These are phyloP conservation scores for Muricea muricata DNA, from an alignment of 92 coral and sea anemone species.

Conservation along the genomic window DNA sequence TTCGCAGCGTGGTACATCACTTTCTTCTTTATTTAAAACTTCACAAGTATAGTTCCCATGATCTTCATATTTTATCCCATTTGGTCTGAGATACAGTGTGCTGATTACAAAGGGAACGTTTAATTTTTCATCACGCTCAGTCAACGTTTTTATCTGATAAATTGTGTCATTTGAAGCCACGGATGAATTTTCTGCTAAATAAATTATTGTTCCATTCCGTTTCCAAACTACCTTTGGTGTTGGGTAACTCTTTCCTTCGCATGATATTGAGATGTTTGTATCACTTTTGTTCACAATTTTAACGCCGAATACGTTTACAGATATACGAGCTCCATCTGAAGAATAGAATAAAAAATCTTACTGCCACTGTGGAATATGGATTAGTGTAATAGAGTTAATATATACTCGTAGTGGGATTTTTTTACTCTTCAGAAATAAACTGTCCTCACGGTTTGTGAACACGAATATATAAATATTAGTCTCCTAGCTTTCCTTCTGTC, in stretches of 20 bases:
- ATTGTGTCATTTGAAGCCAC: not conserved
- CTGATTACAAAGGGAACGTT: slow-evolving; percentile 52
- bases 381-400: no score
- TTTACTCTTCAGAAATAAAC: no score
- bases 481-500: no score
- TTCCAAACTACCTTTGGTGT: slow-evolving; percentile 65
- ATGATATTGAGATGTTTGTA: slow-evolving; percentile 46
- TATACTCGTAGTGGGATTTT: no score
- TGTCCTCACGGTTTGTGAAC: no score
- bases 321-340: not conserved
- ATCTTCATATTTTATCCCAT: slow-evolving; percentile 68
- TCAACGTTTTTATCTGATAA: slow-evolving; percentile 36
- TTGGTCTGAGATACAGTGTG: slow-evolving; percentile 52
- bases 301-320: not conserved
- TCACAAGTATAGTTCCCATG: slow-evolving; percentile 75
- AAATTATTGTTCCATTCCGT: not conserved
- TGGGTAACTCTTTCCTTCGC: slow-evolving; percentile 75
- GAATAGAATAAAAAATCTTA: not conserved
- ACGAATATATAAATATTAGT: no score
- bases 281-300: slow-evolving; percentile 26
- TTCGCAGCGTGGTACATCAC: not conserved
- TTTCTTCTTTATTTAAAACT: slow-evolving; percentile 38
- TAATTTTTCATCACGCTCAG: not conserved
- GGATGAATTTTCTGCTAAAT: not conserved
- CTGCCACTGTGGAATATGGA: no score